Evolutionary conservation across 1,140 invertebrate genomes (phyloP).

Genomic region (Pseudomyrmex sp.): DNA sequence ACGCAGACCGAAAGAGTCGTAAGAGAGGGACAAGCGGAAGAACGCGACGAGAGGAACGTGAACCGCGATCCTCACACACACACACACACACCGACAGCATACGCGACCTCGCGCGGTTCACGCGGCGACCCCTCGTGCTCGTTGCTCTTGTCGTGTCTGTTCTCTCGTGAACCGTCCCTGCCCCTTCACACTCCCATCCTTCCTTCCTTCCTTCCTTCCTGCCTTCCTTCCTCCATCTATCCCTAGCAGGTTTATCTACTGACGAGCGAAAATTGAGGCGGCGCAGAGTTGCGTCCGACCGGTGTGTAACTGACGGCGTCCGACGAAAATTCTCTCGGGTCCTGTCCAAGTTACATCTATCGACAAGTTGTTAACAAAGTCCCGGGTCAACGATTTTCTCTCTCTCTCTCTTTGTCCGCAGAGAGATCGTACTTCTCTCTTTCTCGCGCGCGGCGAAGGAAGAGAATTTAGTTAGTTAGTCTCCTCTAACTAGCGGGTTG

Average conservation of each 20-base stretch:
- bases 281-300: neutral
- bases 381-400: slow-evolving; percentile 1
- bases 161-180: neutral
- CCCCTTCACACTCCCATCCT: neutral
- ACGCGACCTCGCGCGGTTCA: slow-evolving; percentile 75
- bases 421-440: no score
- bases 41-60: neutral
- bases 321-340: neutral
- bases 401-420: neutral
- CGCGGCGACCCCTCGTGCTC: slow-evolving; percentile 16
- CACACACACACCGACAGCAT: slow-evolving; percentile 65
- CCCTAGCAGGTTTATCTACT: no score
- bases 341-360: neutral
- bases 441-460: neutral
- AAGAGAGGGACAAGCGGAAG: slow-evolving; percentile 13
- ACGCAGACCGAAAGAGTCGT: neutral
- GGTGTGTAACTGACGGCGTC: neutral
- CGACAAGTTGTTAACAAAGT: slow-evolving; percentile 34
- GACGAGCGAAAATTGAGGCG: neutral
- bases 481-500: neutral
- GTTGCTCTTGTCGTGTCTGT: neutral
- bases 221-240: no score
- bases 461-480: slow-evolving; percentile 12
- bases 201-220: no score
- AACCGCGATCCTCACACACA: neutral